Conservation (phyloP, 2,888 invertebrate genomes). For the Drosophila leonis region DNA sequence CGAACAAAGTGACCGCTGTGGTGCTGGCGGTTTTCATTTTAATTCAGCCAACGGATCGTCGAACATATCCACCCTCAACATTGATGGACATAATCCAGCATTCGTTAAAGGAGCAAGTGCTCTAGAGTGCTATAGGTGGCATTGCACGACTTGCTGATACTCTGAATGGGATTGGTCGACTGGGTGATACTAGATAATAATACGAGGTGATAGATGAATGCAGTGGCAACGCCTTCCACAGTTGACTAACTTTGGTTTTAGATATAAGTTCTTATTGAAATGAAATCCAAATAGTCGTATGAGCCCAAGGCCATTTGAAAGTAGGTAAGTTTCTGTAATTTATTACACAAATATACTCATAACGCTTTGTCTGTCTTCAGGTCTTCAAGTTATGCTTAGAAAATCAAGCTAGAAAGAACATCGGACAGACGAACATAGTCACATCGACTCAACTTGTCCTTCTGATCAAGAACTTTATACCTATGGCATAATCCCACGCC, state of each 20-base stretch:
- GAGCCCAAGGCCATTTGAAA: no score
- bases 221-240: no score
- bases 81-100: constrained; percentile 32
- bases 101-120: neutral
- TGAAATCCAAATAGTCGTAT: no score
- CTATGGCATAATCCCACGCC: no score
- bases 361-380: no score
- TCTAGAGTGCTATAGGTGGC: neutral
- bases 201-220: no score
- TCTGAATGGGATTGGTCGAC: neutral
- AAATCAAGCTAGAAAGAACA: no score
- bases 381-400: no score
- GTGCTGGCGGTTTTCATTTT: constrained; percentile 55
- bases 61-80: constrained; percentile 16
- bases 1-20: constrained; percentile 57
- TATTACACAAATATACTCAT: no score
- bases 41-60: constrained; percentile 36
- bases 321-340: no score
- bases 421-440: neutral
- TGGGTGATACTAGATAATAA: neutral
- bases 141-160: neutral
- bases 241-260: no score
- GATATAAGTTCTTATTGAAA: no score
- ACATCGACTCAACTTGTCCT: neutral
- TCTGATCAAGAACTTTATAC: neutral